Evolutionary conservation across 2,888 invertebrate genomes (phyloP).

Genomic region (Pherbina coryleti): DNA sequence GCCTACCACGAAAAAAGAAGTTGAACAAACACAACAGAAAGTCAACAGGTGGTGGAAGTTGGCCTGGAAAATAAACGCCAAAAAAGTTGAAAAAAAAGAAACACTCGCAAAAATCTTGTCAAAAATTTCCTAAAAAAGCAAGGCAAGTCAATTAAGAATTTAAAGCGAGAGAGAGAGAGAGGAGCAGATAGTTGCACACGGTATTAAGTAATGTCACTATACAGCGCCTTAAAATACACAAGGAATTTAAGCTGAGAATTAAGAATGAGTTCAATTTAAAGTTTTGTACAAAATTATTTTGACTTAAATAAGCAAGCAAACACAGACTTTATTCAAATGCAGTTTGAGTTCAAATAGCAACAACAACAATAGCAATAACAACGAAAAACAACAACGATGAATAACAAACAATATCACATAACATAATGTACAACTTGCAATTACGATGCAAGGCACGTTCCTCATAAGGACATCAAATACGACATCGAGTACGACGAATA

Average conservation of each 20-base stretch:
- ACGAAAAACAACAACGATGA: neutral
- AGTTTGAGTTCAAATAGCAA: neutral
- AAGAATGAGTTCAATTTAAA: neutral
- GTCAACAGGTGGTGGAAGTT: neutral
- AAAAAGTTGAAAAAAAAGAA: neutral
- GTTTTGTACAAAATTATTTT: neutral
- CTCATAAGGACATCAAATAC: constrained; percentile 32
- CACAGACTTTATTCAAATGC: neutral
- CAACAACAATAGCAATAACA: neutral
- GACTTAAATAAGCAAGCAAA: too few species aligned
- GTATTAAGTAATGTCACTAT: neutral
- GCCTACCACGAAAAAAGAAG: neutral
- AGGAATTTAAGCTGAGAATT: neutral
- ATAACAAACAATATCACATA: neutral
- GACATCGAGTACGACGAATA: neutral
- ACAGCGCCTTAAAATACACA: neutral
- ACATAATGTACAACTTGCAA: neutral
- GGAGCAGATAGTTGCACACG: neutral
- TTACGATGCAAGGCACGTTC: constrained; percentile 37
- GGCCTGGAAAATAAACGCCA: neutral
- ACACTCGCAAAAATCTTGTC: neutral
- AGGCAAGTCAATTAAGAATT: neutral
- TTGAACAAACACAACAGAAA: neutral
- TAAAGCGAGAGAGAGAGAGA: neutral
- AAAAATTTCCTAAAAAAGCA: neutral